Base-by-base conservation (phyloP, 1,140 invertebrate genomes). In the Cotesia glomerata region DNA sequence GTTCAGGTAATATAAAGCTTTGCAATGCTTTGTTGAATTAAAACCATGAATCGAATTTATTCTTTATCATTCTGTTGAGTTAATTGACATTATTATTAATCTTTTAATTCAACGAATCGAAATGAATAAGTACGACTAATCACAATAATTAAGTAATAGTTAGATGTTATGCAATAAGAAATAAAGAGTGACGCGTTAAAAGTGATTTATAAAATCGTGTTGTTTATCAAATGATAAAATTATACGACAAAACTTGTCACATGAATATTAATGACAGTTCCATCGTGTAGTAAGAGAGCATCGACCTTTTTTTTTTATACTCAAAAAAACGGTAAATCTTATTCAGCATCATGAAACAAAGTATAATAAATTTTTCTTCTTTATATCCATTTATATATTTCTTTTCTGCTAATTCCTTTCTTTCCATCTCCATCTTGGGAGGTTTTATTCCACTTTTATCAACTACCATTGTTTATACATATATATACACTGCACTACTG, bases 181-280 rank as follows among this genome's bases (percentile, higher is more conserved):
- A 35, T 18, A 34, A 13, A 26, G 34, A 26, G 61, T 36, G 34
- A 70, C 16, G 18, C 32, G 13, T 49, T 49, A 18, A 59, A 66
- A 72, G 52, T 63, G 39, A 56, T 66, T 72, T 66, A 49, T 32
- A 32, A 26, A 52, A 62, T 8, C 58, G 16, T 34, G 5, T 52
- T 66, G n/a, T 66, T 32, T 67, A 61, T 54, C 39, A 34, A 65
- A 61, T 67, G 64, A 67, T 72, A 67, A 45, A 67, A 67, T 72
- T 72, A 68, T 72, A 52, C 54, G 9, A 45, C 13, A 14, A 68
- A 62, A 67, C 56, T 66, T 72, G 64, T 52, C 71, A 56, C 58
- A 63, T 69, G 66, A 73, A 69, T 73, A 73, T 58, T 69, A 69
- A 69, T 73, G 13, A 18, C 5, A 39, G n/a, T 67, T 68, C 13